Conservation (phyloP, 2,888 invertebrate genomes). For the Coleophora flavipennella region DNA sequence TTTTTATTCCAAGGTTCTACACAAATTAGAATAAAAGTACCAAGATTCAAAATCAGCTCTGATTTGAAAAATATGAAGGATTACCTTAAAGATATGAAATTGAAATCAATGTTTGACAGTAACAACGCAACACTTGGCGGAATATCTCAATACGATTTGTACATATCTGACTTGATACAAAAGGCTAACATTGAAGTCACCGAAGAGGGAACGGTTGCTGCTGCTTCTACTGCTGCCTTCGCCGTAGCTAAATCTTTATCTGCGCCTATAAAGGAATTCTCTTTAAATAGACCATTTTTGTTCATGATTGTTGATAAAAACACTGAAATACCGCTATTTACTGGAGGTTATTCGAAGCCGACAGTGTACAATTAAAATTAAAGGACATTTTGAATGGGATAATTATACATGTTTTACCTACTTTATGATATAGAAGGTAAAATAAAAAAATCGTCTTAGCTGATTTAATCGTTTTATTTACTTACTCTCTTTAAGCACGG, state of each 20-base stretch:
- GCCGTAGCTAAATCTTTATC: slow-evolving; percentile 22
- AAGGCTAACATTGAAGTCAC: slow-evolving; percentile 54
- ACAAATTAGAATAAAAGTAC: slow-evolving; percentile 58
- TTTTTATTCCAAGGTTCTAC: slow-evolving; percentile 27
- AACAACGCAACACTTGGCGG: slow-evolving; percentile 41
- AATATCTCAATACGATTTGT: slow-evolving; percentile 33
- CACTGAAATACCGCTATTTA: slow-evolving; percentile 40
- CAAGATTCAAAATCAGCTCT: slow-evolving; percentile 72
- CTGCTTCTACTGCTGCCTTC: slow-evolving; percentile 28
- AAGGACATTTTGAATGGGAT: too few relatives aligned
- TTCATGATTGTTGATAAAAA: slow-evolving; percentile 51
- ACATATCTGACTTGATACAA: slow-evolving; percentile 47
- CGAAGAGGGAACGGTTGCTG: slow-evolving; percentile 46
- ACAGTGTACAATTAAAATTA: slow-evolving; percentile 23
- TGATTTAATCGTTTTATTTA: too few relatives aligned
- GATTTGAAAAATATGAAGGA: slow-evolving; percentile 58
- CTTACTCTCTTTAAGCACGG: too few relatives aligned
- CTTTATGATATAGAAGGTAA: too few relatives aligned
- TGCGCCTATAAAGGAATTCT: slow-evolving; percentile 26
- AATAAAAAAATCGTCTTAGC: too few relatives aligned
- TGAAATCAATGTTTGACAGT: slow-evolving; percentile 39
- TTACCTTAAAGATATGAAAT: slow-evolving; percentile 48
- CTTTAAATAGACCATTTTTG: slow-evolving; percentile 47
- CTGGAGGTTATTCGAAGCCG: slow-evolving; percentile 55
- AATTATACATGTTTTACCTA: too few relatives aligned